These are phyloP conservation scores for Natrix natrix DNA, from an alignment of 2,797 vertebrate genomes.

Conservation along the genomic window DNA sequence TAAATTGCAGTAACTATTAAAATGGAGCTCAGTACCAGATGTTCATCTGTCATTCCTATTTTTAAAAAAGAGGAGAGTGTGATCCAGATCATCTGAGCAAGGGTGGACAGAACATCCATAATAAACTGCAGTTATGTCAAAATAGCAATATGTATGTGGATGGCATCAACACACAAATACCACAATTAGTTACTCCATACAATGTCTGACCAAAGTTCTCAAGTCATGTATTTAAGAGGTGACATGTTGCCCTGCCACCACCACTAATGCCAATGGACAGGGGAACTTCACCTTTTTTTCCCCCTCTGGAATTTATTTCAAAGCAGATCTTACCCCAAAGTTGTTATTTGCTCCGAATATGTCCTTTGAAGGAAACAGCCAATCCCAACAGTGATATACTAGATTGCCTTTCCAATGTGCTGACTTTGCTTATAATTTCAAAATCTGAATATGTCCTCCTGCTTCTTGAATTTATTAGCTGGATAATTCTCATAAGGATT, in stretches of 20 bases:
- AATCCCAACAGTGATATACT: neutral
- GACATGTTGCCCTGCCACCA: neutral
- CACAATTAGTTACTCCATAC: neutral
- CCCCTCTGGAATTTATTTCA: neutral
- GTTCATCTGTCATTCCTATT: neutral
- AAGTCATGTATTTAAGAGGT: neutral
- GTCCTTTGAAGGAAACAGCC: neutral
- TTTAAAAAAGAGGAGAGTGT: neutral
- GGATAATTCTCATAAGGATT: neutral
- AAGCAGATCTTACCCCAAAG: neutral
- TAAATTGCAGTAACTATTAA: neutral
- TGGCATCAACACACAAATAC: neutral
- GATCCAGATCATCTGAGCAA: neutral
- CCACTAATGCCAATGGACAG: neutral
- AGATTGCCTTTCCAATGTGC: neutral
- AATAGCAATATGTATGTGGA: neutral
- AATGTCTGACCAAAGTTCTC: neutral
- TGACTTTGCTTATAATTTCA: constrained; percentile 10
- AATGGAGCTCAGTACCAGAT: neutral
- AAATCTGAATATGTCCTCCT: constrained; percentile 1
- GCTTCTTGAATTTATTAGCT: constrained; percentile 18
- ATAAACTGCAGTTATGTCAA: neutral
- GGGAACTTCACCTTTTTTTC: neutral
- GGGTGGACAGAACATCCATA: neutral
- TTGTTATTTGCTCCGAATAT: neutral